A percentile compares a stretch with the other conserved stretches of the same genome.
phyloP scores from a whole-genome alignment of 64 coral and sea anemone genomes.

The Pocillopora damicornis region DNA sequence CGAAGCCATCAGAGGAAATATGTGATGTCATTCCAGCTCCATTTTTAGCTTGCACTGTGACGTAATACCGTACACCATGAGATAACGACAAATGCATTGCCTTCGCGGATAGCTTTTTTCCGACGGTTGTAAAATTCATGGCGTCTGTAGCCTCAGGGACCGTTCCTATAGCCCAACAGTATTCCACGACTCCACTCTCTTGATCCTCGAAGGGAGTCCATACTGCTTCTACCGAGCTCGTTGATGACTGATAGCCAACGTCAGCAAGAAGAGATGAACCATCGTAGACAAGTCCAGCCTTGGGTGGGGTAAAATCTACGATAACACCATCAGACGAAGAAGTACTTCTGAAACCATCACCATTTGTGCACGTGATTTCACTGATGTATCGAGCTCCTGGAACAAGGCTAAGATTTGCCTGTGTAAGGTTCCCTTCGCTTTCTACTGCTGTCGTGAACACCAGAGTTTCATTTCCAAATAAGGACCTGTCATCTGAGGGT shows the following conservation, averaged over 20 bases:
- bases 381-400: constrained; percentile 74
- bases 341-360: constrained; percentile 70
- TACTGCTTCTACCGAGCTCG: constrained; percentile 35
- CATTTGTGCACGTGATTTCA: constrained; percentile 62
- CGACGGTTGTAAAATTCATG: constrained; percentile 36
- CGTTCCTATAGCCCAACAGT: constrained; percentile 57
- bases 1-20: constrained; percentile 61
- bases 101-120: constrained; percentile 5
- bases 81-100: constrained; percentile 28
- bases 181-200: constrained; percentile 77
- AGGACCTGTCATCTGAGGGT: constrained; percentile 43
- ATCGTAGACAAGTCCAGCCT: constrained; percentile 42
- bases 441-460: constrained; percentile 58
- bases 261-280: constrained; percentile 37
- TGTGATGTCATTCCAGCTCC: constrained; percentile 56
- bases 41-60: constrained; percentile 57
- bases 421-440: constrained; percentile 36
- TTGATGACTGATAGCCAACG: constrained; percentile 50
- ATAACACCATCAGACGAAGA: constrained; percentile 76
- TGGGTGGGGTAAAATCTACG: constrained; percentile 65
- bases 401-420: constrained; percentile 34
- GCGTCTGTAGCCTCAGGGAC: constrained; percentile 41
- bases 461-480: constrained; percentile 61
- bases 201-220: constrained; percentile 71
- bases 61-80: constrained; percentile 42